These are phyloP conservation scores for Saccopteryx leptura DNA, from an alignment of 2,113 vertebrate species.

Conservation along the genomic window DNA sequence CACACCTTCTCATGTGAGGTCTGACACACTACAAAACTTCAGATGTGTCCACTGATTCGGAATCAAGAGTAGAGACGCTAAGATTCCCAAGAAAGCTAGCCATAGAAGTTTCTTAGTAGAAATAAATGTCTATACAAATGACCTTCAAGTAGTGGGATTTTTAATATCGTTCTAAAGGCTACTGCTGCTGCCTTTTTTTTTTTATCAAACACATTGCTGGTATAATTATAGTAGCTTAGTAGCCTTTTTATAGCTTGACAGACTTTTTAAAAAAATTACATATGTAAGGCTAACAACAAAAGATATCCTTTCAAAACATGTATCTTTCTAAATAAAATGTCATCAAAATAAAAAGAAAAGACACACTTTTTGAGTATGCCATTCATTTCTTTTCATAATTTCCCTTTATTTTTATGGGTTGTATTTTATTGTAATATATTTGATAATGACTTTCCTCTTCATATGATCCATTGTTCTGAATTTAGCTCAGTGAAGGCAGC, in stretches of 20 bases:
- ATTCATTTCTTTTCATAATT: neutral
- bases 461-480: neutral
- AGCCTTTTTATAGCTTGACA: slow-evolving; percentile 5
- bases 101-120: neutral
- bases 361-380: neutral
- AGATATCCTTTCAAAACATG: neutral
- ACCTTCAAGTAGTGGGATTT: neutral
- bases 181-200: neutral
- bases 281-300: neutral
- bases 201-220: neutral
- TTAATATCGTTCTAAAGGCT: neutral
- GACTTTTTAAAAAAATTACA: neutral
- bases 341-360: neutral
- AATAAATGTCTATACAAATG: neutral
- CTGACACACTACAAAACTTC: neutral
- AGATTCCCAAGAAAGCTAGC: neutral
- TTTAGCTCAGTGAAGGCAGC: neutral
- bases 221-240: neutral
- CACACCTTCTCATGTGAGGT: neutral
- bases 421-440: neutral
- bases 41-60: neutral
- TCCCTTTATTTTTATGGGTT: neutral
- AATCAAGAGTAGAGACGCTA: neutral
- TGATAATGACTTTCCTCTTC: neutral
- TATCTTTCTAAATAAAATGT: neutral